A percentile compares a stretch with the other conserved stretches of the same genome.
These are phyloP conservation scores for Drosophila villosipedis DNA, from an alignment of 2,888 invertebrate genomes.

Conservation along the genomic window DNA sequence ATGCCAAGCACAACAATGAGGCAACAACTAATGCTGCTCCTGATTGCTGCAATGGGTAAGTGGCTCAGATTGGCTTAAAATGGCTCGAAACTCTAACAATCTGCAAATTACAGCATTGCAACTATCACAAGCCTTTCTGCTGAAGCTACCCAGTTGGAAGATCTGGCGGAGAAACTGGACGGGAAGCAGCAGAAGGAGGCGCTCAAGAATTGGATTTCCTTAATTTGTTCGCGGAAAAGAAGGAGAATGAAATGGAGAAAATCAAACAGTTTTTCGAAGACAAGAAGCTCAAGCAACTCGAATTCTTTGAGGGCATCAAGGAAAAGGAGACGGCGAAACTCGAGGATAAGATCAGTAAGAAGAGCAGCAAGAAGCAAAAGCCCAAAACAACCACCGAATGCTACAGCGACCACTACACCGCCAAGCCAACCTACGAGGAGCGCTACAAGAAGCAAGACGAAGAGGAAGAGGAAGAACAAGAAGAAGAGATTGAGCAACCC, in stretches of 20 bases:
- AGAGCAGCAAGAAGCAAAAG: conserved; percentile 26
- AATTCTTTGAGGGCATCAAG: conserved; percentile 56
- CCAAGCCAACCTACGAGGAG: conserved; percentile 10
- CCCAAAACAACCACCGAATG: conserved; percentile 46
- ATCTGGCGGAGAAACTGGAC: conserved; percentile 36
- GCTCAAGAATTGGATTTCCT: conserved; percentile 63
- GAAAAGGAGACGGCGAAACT: conserved; percentile 49
- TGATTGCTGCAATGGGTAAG: conserved; percentile 63
- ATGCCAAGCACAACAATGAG: conserved; percentile 39
- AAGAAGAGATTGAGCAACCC: conserved; percentile 5
- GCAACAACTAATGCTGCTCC: conserved; percentile 55
- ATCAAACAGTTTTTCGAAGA: conserved; percentile 64
- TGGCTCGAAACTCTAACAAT: neutral
- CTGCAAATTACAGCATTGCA: conserved; percentile 47
- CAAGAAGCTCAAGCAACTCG: conserved; percentile 62
- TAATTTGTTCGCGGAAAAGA: conserved; percentile 61
- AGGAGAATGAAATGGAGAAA: conserved; percentile 59
- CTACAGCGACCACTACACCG: conserved; percentile 24
- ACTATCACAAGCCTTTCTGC: conserved; percentile 46
- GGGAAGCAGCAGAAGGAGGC: conserved; percentile 55
- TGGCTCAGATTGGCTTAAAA: conserved; percentile 2
- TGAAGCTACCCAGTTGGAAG: conserved; percentile 60
- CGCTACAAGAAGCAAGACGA: conserved; percentile 24
- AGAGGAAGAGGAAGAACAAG: conserved; percentile 4
- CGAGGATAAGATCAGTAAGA: conserved; percentile 47